Percentiles rank a stretch among this genome's conserved stretches.
These are phyloP conservation scores for Notolabrus celidotus DNA, from an alignment of 2,797 vertebrate species.

Conservation along the genomic window DNA sequence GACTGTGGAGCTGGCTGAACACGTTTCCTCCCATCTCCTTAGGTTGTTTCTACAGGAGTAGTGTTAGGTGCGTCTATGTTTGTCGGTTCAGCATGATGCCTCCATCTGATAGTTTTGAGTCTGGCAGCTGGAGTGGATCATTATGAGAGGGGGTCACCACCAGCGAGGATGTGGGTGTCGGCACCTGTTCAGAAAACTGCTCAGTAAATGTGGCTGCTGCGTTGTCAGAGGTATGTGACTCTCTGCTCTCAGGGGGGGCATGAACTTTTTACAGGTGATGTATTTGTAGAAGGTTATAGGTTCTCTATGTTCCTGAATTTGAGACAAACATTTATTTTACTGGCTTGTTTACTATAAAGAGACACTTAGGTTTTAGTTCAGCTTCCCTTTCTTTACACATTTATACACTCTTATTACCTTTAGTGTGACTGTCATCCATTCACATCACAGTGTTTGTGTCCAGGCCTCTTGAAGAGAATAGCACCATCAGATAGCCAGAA, in stretches of 20 bases:
- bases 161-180: slow-evolving; percentile 89
- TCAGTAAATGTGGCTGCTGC: slow-evolving; percentile 91
- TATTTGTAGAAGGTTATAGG: neutral
- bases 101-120: slow-evolving; percentile 55
- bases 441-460: too few species aligned
- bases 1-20: slow-evolving; percentile 32
- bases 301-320: neutral
- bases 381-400: too few species aligned
- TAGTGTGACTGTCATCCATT: neutral
- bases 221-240: slow-evolving; percentile 87
- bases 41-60: slow-evolving; percentile 55
- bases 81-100: slow-evolving; percentile 58
- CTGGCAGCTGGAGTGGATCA: slow-evolving; percentile 74
- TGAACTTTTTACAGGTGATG: neutral
- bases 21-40: slow-evolving; percentile 2
- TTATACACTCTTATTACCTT: too few species aligned
- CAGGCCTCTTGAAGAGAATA: too few species aligned
- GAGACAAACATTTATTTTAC: neutral
- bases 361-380: neutral
- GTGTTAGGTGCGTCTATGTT: slow-evolving; percentile 6
- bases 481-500: too few species aligned
- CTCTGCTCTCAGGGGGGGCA: neutral
- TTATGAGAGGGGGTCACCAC: slow-evolving; percentile 88
- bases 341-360: neutral
- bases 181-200: slow-evolving; percentile 91